These are phyloP conservation scores for Podarcis raffonei DNA, from an alignment of 2,113 vertebrate species.

Conservation along the genomic window DNA sequence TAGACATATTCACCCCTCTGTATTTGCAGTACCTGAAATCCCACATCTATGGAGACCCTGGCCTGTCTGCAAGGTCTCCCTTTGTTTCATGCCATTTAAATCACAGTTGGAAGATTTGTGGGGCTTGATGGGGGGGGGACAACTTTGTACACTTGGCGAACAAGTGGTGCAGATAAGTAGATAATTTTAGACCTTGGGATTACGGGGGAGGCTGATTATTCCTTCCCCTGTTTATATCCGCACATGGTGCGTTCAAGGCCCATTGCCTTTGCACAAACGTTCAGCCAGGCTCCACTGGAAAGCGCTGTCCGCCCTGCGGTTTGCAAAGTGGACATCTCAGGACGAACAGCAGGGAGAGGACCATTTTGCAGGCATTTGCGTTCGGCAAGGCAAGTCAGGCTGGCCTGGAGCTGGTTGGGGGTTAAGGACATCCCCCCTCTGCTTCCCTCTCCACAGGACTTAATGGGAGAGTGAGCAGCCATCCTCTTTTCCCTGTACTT, in stretches of 20 bases:
- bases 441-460: conserved; percentile 45
- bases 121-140: background rate
- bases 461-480: background rate
- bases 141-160: background rate
- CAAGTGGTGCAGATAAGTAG: background rate
- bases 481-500: background rate
- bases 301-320: background rate
- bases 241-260: background rate
- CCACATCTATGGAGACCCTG: too few relatives aligned
- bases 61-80: too few relatives aligned
- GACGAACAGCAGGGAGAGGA: background rate
- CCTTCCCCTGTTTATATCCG: background rate
- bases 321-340: background rate
- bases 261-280: background rate
- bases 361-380: too few relatives aligned
- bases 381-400: background rate
- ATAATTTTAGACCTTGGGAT: too few relatives aligned
- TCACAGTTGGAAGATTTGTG: background rate
- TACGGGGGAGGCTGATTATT: background rate
- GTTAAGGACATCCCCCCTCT: conserved; percentile 52
- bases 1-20: too few relatives aligned
- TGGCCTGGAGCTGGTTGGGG: conserved; percentile 6
- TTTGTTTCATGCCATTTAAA: too few relatives aligned
- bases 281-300: background rate
- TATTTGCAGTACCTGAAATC: too few relatives aligned